Conservation (phyloP, 2,797 vertebrate species). For the Cheirogaleus major region DNA sequence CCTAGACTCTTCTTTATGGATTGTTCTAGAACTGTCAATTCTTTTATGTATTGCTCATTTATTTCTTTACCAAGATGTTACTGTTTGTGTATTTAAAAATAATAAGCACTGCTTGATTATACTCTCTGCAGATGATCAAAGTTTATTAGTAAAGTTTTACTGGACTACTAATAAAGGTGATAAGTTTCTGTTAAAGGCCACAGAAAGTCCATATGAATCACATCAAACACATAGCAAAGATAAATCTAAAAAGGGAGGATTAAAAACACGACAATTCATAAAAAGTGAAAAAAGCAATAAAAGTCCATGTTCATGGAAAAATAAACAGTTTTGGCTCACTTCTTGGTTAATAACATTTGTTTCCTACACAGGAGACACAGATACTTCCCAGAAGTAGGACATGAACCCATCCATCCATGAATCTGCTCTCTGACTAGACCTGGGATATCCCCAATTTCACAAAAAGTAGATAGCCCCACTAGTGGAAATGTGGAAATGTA, state of each 20-base stretch:
- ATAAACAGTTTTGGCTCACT: neutral
- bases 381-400: fast-evolving
- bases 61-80: neutral
- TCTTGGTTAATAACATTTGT: no score
- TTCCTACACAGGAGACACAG: neutral
- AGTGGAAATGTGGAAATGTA: no score
- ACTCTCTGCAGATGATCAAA: neutral
- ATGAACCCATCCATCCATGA: fast-evolving
- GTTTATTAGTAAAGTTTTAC: neutral
- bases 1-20: neutral
- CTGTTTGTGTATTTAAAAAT: neutral
- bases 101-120: neutral
- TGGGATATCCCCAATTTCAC: fast-evolving
- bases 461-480: neutral
- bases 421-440: no score
- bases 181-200: neutral
- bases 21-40: neutral
- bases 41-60: neutral
- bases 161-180: neutral
- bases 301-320: neutral
- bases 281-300: neutral
- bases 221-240: neutral
- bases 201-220: neutral
- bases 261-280: neutral
- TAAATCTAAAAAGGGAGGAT: neutral